Evolutionary conservation across 2,797 vertebrate species (phyloP), one percentile per base, ranked within the genome.

Genomic region (Chloroceryle amazona): DNA sequence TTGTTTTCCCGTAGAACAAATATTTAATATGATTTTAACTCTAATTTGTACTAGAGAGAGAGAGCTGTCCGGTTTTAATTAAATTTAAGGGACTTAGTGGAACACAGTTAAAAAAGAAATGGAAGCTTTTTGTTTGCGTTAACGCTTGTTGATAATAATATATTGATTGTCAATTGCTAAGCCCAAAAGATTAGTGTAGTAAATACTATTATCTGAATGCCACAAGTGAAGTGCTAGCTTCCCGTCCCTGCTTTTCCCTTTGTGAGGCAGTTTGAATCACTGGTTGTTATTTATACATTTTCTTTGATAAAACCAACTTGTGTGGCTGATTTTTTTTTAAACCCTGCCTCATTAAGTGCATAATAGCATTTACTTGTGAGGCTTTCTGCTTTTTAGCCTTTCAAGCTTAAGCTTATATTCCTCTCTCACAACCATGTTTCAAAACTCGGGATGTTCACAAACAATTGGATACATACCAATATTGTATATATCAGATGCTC

Each of bases 211-310:
- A 95, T 66, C 72, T 96, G 95, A 95, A 97, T 96, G 96, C 94
- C 86, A 84, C 29, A 92, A 94, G 94, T 97, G 96, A 98, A 96
- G 96, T 96, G 97, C 96, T 96, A 90, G 97, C 96, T 98, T 96
- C 95, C 97, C 96, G 97, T 98, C 94, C 87, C 94, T 89, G 93
- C 93, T 96, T 97, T 93, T 95, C 72, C 95, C 86, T 97, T 98
- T 98, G 96, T 97, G 94, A 96, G 94, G 96, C 96, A 94, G 94
- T 97, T 96, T 97, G 96, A 97, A 97, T 96, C 84, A 68, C 94
- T 91, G 82, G 92, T 96, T 96, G 94, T 97, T 98, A 97, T 98
- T 98, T 98, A 97, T 97, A 96, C 97, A 95, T 97, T 97, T 97
- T 97, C 98, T 98, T 97, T 97, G 97, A 96, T 97, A 97, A 97